phyloP scores from a whole-genome alignment of 2,113 vertebrate genomes.

The Limanda limanda region DNA sequence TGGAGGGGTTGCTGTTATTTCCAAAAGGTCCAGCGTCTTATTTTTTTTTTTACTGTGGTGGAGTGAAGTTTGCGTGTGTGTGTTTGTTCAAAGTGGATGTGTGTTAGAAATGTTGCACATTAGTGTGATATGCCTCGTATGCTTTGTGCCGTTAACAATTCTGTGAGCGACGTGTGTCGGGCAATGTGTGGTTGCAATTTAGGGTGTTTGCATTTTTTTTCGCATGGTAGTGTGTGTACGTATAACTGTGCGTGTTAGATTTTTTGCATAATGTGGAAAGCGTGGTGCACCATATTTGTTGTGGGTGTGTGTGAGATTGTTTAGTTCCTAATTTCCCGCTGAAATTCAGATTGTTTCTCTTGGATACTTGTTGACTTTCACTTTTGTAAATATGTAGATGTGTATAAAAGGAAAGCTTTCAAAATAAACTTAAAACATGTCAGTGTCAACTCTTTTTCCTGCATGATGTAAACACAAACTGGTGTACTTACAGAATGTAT shows the following conservation, averaged over 20 bases:
- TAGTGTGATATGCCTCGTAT: conserved; percentile 73
- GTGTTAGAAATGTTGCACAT: conserved; percentile 71
- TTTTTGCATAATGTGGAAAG: conserved; percentile 69
- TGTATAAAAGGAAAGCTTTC: conserved; percentile 80
- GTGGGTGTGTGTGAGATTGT: conserved; percentile 49
- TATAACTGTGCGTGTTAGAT: conserved; percentile 54
- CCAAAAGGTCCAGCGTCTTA: conserved; percentile 29
- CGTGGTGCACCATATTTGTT: conserved; percentile 55
- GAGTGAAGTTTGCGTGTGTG: conserved; percentile 68
- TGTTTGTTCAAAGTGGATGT: conserved; percentile 72
- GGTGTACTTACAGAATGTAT: not conserved
- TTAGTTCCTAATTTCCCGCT: conserved; percentile 44
- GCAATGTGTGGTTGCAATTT: conserved; percentile 65
- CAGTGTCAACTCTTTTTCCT: conserved; percentile 1
- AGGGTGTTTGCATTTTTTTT: conserved; percentile 65
- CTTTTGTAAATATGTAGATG: conserved; percentile 86
- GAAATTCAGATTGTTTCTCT: conserved; percentile 47
- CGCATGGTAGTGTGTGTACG: conserved; percentile 69
- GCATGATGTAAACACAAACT: not conserved
- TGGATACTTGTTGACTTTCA: conserved; percentile 61
- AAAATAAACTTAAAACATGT: conserved; percentile 70
- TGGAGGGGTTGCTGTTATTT: conserved; percentile 33
- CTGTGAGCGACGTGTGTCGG: conserved; percentile 58
- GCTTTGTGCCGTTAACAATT: conserved; percentile 68
- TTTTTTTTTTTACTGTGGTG: conserved; percentile 55